Percentiles rank a stretch among this genome's conserved stretches.
Evolutionary conservation across 1,140 invertebrate species (phyloP).

Genomic region (Marisa cornuarietis): DNA sequence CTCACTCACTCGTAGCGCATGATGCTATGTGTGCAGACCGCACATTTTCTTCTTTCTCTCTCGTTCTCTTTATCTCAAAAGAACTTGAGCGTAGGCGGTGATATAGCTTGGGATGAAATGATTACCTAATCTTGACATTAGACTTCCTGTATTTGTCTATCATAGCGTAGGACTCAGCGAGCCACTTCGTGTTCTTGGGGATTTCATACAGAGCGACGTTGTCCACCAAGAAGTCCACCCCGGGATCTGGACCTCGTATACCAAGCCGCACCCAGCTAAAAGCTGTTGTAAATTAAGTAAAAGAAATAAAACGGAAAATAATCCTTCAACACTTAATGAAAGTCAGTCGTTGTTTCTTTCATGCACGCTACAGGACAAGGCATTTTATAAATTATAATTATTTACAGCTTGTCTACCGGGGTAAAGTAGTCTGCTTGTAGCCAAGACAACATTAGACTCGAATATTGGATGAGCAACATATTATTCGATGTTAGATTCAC

Average conservation of each 20-base stretch:
- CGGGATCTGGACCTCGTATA: slow-evolving; percentile 30
- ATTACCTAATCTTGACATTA: slow-evolving; percentile 21
- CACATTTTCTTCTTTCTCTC: neutral
- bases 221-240: slow-evolving; percentile 35
- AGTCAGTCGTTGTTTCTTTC: too few species aligned
- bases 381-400: too few species aligned
- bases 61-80: neutral
- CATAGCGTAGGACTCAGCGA: slow-evolving; percentile 15
- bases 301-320: too few species aligned
- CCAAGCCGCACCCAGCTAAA: neutral
- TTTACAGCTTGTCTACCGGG: too few species aligned
- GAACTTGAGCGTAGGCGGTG: neutral
- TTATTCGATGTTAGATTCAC: too few species aligned
- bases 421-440: too few species aligned
- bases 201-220: slow-evolving; percentile 27
- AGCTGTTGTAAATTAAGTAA: neutral
- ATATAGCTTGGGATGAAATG: too few species aligned
- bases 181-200: slow-evolving; percentile 31
- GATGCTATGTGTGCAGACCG: neutral
- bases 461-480: too few species aligned
- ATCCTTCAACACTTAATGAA: too few species aligned
- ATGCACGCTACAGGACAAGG: too few species aligned
- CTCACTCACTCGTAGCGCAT: neutral
- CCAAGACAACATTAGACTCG: too few species aligned
- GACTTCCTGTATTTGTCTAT: neutral